phyloP scores from a whole-genome alignment of 2,797 vertebrate species.

The Coilia nasus region DNA sequence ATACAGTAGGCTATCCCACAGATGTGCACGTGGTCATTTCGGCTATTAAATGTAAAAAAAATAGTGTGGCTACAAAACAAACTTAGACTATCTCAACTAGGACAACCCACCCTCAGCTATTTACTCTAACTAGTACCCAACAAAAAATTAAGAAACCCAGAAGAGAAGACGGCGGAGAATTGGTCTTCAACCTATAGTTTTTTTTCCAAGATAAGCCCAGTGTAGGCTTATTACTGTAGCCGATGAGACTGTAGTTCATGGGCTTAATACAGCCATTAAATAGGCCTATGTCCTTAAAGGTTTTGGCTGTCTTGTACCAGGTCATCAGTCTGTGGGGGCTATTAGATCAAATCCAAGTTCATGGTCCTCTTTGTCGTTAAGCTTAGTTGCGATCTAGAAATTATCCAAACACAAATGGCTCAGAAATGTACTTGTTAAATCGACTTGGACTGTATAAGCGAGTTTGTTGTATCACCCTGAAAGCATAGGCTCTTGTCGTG shows the following conservation, averaged over 20 bases:
- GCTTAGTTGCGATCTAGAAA: not conserved
- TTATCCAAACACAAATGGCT: not conserved
- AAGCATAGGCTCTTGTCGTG: not conserved
- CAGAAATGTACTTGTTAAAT: not conserved
- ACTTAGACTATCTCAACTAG: not conserved
- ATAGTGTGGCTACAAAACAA: not conserved
- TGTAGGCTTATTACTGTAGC: no score
- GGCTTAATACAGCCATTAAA: no score
- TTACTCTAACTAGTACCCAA: no score
- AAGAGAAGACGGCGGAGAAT: no score
- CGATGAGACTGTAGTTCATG: no score
- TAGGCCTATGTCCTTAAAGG: no score
- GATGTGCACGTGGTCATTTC: not conserved
- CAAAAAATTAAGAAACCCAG: no score
- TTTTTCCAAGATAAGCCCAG: no score
- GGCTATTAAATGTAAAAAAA: not conserved
- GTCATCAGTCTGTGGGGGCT: no score
- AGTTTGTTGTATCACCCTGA: not conserved
- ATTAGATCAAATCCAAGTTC: constrained; percentile 19
- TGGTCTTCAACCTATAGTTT: no score
- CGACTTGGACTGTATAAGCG: not conserved
- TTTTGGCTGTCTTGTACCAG: no score
- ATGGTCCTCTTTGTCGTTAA: not conserved
- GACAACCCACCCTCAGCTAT: not conserved
- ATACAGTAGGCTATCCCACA: no score